These are phyloP conservation scores for Cranoglanis bouderius DNA, from an alignment of 2,113 vertebrate genomes.

Conservation along the genomic window DNA sequence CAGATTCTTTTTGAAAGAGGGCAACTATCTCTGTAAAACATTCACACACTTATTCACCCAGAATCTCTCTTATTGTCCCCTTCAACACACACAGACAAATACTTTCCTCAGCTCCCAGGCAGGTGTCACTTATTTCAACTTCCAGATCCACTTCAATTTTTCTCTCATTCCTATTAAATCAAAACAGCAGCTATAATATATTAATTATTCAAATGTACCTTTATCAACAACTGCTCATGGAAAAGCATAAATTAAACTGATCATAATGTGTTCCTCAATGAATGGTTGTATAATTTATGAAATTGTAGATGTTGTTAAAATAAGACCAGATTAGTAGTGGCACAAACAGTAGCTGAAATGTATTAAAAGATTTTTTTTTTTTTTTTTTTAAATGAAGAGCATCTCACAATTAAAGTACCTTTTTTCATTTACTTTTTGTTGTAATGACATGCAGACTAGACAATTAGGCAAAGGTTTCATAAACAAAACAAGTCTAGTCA, in stretches of 20 bases:
- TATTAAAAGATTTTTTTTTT: background rate
- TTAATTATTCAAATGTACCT: slow-evolving; percentile 49
- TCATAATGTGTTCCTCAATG: background rate
- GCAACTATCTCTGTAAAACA: slow-evolving; percentile 34
- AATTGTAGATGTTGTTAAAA: background rate
- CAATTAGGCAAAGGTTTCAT: background rate
- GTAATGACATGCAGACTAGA: background rate
- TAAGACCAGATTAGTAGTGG: background rate
- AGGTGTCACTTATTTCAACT: slow-evolving; percentile 34
- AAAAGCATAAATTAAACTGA: background rate
- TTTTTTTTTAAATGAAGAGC: background rate
- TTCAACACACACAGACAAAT: slow-evolving; percentile 36
- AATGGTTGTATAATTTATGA: background rate
- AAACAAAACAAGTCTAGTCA: background rate
- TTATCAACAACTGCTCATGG: background rate
- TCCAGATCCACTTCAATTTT: background rate
- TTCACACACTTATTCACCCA: background rate
- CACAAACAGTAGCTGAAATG: background rate
- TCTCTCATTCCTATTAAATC: slow-evolving; percentile 17
- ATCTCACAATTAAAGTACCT: background rate
- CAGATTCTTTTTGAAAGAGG: slow-evolving; percentile 44
- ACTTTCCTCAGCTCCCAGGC: background rate
- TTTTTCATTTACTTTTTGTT: background rate
- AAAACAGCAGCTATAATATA: slow-evolving; percentile 54
- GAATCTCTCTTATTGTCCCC: background rate